These are phyloP conservation scores for Tolmerus cingulatus DNA, from an alignment of 2,888 invertebrate species.

Conservation along the genomic window DNA sequence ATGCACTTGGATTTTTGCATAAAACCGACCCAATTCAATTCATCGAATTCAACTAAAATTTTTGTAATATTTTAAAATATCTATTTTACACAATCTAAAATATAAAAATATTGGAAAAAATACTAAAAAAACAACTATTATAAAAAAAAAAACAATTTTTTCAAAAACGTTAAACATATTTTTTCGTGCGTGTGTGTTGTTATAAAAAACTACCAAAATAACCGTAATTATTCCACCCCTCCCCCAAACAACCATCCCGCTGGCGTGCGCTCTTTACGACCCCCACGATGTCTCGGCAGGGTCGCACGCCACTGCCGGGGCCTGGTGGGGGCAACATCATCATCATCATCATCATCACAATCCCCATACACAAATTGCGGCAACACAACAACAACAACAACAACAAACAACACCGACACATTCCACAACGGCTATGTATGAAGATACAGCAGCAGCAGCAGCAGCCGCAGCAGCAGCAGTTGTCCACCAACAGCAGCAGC, in stretches of 20 bases:
- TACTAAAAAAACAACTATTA: too few relatives aligned
- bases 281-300: conserved; percentile 67
- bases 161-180: conserved; percentile 11
- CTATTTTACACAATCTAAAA: background rate
- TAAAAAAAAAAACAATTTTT: conserved; percentile 8
- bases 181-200: conserved; percentile 50
- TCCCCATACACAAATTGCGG: conserved; percentile 64
- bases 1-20: conserved; percentile 46
- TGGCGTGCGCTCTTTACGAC: conserved; percentile 66
- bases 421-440: conserved; percentile 69
- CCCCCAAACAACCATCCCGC: conserved; percentile 65
- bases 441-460: conserved; percentile 64
- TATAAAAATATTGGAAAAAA: background rate
- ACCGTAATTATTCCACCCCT: conserved; percentile 65
- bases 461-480: conserved; percentile 40
- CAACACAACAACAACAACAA: conserved; percentile 63
- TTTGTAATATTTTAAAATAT: background rate
- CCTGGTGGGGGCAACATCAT: conserved; percentile 64
- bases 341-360: conserved; percentile 20
- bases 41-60: conserved; percentile 11
- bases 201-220: conserved; percentile 61
- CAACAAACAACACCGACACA: conserved; percentile 66
- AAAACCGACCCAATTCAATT: background rate
- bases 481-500: conserved; percentile 48
- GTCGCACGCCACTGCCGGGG: conserved; percentile 66